Evolutionary conservation across 2,113 vertebrate genomes (phyloP).

Genomic region (Clarias batrachus): DNA sequence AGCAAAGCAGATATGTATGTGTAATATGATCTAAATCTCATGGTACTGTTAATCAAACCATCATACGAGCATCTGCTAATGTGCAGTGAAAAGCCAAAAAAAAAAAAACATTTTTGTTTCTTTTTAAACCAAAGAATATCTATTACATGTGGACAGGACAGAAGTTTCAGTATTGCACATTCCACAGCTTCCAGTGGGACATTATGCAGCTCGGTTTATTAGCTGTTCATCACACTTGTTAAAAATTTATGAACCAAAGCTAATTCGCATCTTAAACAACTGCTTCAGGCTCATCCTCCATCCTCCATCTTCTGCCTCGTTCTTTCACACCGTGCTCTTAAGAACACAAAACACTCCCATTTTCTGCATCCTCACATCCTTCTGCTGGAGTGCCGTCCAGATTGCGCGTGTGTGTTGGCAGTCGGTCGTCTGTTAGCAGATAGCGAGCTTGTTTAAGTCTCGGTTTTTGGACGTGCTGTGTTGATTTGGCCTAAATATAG

Average conservation of each 20-base stretch:
- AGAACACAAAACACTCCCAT: neutral
- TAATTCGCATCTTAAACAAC: neutral
- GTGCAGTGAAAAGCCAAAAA: neutral
- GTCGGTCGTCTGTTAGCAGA: constrained; percentile 10
- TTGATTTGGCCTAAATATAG: constrained; percentile 36
- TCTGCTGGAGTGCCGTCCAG: neutral
- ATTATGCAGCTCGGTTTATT: neutral
- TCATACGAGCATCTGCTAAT: neutral
- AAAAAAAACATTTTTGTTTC: too few species aligned
- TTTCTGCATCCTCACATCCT: neutral
- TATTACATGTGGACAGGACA: neutral
- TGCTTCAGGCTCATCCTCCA: neutral
- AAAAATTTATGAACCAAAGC: neutral
- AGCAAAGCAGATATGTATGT: neutral
- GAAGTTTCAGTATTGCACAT: neutral
- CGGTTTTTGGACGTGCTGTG: constrained; percentile 27
- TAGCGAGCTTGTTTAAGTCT: constrained; percentile 37
- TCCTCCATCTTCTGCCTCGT: neutral
- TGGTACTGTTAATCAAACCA: neutral
- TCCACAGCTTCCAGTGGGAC: neutral
- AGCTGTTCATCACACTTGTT: neutral
- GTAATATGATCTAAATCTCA: neutral
- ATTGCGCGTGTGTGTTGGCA: constrained; percentile 17
- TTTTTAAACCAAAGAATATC: neutral
- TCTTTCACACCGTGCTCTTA: neutral